Percentiles rank a stretch among this genome's conserved stretches.
Conservation (phyloP, 2,888 invertebrate genomes). For the Embidobia sp. region DNA sequence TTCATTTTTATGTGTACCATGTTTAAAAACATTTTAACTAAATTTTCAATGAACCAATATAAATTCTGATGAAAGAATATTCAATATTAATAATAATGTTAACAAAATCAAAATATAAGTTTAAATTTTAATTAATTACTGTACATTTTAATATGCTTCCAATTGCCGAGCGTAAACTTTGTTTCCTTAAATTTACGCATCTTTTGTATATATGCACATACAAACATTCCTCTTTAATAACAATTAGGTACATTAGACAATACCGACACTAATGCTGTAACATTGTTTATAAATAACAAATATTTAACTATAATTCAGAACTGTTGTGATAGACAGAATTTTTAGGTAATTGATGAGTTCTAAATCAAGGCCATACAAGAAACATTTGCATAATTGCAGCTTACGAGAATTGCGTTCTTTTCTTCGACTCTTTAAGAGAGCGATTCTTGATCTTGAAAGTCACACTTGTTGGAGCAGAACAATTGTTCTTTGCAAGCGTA, state of each 20-base stretch:
- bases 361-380: slow-evolving; percentile 21
- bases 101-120: too few relatives aligned
- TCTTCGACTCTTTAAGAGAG: slow-evolving; percentile 9
- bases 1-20: too few relatives aligned
- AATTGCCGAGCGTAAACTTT: too few relatives aligned
- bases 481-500: too few relatives aligned
- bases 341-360: slow-evolving; percentile 27
- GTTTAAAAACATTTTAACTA: too few relatives aligned
- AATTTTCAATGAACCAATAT: too few relatives aligned
- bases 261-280: slow-evolving; percentile 18
- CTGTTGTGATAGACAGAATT: slow-evolving; percentile 40
- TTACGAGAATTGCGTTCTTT: slow-evolving; percentile 21
- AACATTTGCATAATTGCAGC: slow-evolving; percentile 2
- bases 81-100: too few relatives aligned
- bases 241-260: slow-evolving; percentile 37
- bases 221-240: slow-evolving; percentile 44
- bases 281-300: slow-evolving; percentile 32
- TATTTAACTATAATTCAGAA: slow-evolving; percentile 36
- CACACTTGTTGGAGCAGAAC: slow-evolving; percentile 23
- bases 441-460: slow-evolving; percentile 20
- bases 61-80: too few relatives aligned
- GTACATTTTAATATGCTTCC: too few relatives aligned
- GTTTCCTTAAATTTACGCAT: slow-evolving; percentile 8
- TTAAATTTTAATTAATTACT: too few relatives aligned
- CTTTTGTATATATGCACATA: slow-evolving; percentile 50